Conservation (phyloP, 2,113 vertebrate species). For the Leptodactylus fuscus region DNA sequence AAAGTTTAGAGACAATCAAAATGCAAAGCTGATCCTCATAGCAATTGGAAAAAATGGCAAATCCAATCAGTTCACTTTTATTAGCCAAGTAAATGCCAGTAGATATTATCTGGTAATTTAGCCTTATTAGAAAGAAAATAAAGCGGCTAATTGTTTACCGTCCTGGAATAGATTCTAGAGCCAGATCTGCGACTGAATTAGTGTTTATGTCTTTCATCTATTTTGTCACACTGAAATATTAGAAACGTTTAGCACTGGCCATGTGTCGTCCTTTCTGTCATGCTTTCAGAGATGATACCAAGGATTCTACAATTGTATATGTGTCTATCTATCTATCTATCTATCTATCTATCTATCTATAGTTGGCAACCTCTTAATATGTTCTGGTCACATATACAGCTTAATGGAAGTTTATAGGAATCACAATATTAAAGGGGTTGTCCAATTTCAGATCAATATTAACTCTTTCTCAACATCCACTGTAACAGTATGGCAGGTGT, state of each 20-base stretch:
- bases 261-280: conserved; percentile 68
- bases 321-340: too few relatives aligned
- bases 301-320: too few relatives aligned
- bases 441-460: too few relatives aligned
- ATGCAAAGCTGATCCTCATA: conserved; percentile 82
- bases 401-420: too few relatives aligned
- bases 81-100: conserved; percentile 84
- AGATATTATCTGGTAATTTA: conserved; percentile 86
- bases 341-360: too few relatives aligned
- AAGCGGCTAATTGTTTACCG: conserved; percentile 87
- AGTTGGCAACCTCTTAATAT: too few relatives aligned
- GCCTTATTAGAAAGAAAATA: conserved; percentile 88
- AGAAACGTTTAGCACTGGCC: conserved; percentile 76
- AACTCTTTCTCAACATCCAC: too few relatives aligned
- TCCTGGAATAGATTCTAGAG: conserved; percentile 80
- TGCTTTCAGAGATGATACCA: too few relatives aligned
- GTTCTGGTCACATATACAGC: too few relatives aligned
- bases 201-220: conserved; percentile 80
- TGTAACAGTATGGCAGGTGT: too few relatives aligned
- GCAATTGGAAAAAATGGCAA: conserved; percentile 85
- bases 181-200: conserved; percentile 82
- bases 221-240: conserved; percentile 86
- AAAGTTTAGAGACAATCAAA: conserved; percentile 88
- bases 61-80: conserved; percentile 86
- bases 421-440: too few relatives aligned